Evolutionary conservation across 2,888 invertebrate genomes (phyloP).

Genomic region (Pristionchus japonicus): DNA sequence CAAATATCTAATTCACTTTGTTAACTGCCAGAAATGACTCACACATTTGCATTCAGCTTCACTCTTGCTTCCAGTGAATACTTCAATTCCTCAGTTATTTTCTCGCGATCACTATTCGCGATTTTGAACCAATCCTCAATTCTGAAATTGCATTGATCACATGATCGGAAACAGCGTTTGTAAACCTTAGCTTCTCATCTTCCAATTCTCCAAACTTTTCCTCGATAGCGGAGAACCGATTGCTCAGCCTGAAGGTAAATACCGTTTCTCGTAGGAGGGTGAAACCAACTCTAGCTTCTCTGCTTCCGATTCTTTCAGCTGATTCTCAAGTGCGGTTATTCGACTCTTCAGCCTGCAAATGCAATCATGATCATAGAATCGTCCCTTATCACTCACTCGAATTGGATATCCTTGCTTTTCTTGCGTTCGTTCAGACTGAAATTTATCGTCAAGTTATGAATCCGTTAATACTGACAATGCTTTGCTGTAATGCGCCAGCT

Average conservation of each 20-base stretch:
- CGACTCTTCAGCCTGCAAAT: neutral
- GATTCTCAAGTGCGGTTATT: neutral
- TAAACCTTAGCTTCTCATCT: neutral
- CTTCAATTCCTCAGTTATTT: neutral
- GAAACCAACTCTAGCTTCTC: neutral
- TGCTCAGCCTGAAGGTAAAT: neutral
- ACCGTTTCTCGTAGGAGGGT: too few relatives aligned
- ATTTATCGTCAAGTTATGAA: neutral
- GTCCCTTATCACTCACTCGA: neutral
- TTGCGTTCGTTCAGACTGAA: neutral
- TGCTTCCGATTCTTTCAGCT: neutral
- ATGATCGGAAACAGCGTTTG: neutral
- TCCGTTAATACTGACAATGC: neutral
- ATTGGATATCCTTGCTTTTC: neutral
- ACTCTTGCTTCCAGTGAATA: neutral
- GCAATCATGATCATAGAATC: neutral
- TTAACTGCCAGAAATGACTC: too few relatives aligned
- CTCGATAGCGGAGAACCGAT: neutral
- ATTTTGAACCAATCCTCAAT: neutral
- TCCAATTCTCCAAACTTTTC: neutral
- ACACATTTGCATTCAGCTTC: neutral
- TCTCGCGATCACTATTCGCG: neutral
- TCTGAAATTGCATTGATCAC: slow-evolving; percentile 8
- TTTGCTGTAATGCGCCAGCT: neutral
- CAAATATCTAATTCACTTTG: neutral